Conservation (phyloP, 2,113 vertebrate genomes). For the Cynocephalus volans region DNA sequence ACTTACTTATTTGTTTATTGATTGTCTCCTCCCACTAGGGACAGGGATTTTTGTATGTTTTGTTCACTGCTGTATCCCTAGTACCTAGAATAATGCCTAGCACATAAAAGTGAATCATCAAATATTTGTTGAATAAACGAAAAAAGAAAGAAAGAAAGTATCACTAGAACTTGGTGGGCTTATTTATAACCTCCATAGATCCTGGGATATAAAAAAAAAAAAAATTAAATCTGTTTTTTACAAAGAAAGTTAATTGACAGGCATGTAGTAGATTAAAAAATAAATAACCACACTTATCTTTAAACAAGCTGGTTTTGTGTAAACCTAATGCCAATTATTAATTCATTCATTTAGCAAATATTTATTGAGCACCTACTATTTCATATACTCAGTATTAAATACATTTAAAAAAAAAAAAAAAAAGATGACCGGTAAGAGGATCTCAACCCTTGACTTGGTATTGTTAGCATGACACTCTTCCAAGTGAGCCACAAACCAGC, state of each 20-base stretch:
- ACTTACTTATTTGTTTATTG: not conserved
- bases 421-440: too few relatives aligned
- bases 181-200: not conserved
- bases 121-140: not conserved
- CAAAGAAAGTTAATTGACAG: not conserved
- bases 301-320: constrained; percentile 1
- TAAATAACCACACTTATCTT: not conserved
- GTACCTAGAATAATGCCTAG: not conserved
- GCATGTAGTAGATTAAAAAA: not conserved
- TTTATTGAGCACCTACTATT: not conserved
- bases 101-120: not conserved
- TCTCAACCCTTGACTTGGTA: too few relatives aligned
- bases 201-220: not conserved
- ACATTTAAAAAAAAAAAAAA: not conserved
- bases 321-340: not conserved
- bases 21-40: not conserved
- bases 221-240: not conserved
- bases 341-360: not conserved
- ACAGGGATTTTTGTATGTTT: not conserved
- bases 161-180: not conserved
- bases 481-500: too few relatives aligned
- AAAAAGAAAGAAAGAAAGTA: not conserved
- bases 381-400: not conserved
- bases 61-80: not conserved
- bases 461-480: too few relatives aligned